These are phyloP conservation scores for Apostichopus parvimensis DNA, from an alignment of 35 echinoderm and acorn worm species.

Conservation along the genomic window DNA sequence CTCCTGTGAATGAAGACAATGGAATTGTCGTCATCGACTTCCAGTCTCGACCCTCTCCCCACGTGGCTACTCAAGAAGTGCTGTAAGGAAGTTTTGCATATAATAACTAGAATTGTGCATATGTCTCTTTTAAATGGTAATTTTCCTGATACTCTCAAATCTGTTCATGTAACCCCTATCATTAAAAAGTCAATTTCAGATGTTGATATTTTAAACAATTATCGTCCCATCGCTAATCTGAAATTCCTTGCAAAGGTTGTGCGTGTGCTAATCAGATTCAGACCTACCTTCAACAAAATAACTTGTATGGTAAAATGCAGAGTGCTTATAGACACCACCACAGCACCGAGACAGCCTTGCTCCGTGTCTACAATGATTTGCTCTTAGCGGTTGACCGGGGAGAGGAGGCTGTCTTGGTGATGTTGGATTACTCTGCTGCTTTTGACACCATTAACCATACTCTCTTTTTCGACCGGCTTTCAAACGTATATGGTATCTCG, in stretches of 20 bases:
- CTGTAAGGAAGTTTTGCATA: neutral
- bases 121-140: neutral
- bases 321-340: slow-evolving; percentile 21
- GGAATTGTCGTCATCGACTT: neutral
- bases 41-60: slow-evolving; percentile 8
- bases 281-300: neutral
- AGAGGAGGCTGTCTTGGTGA: slow-evolving; percentile 19
- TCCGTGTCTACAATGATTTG: slow-evolving; percentile 29
- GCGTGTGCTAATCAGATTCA: neutral
- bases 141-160: slow-evolving; percentile 32
- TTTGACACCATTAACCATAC: slow-evolving; percentile 25
- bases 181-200: slow-evolving; percentile 47
- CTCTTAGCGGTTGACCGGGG: neutral
- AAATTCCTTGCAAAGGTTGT: slow-evolving; percentile 13
- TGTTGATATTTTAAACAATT: slow-evolving; percentile 11
- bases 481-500: neutral
- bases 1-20: neutral
- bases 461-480: neutral
- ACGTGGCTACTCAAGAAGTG: slow-evolving; percentile 40
- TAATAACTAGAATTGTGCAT: slow-evolving; percentile 35
- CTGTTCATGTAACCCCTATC: slow-evolving; percentile 15
- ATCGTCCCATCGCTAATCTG: slow-evolving; percentile 48
- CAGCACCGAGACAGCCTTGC: slow-evolving; percentile 17
- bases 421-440: slow-evolving; percentile 31
- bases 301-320: slow-evolving; percentile 1